Conservation (phyloP, 2,797 vertebrate genomes). For the Nannoperca australis region DNA sequence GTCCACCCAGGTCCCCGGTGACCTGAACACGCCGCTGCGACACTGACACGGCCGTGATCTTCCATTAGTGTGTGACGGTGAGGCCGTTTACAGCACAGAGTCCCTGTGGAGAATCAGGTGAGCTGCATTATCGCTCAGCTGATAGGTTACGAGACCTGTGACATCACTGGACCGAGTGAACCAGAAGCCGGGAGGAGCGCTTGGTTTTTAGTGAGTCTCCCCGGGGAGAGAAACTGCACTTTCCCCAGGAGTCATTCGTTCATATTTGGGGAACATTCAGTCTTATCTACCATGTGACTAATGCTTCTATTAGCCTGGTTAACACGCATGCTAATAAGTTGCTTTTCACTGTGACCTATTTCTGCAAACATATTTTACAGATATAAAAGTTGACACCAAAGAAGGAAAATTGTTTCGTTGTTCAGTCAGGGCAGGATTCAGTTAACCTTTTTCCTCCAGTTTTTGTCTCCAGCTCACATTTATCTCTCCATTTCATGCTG, state of each 20-base stretch:
- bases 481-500: conserved; percentile 38
- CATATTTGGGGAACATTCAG: conserved; percentile 11
- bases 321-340: conserved; percentile 7
- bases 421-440: conserved; percentile 24
- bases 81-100: conserved; percentile 52
- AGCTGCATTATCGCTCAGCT: conserved; percentile 72
- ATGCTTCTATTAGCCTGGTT: conserved; percentile 32
- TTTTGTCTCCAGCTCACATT: conserved; percentile 29
- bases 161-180: conserved; percentile 27
- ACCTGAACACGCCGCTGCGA: conserved; percentile 14
- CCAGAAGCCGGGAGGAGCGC: conserved; percentile 18
- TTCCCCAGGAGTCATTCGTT: conserved; percentile 7
- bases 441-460: conserved; percentile 8
- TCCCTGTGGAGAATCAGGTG: conserved; percentile 60
- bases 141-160: conserved; percentile 52
- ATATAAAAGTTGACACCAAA: conserved; percentile 4
- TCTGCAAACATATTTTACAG: conserved; percentile 28
- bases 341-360: conserved; percentile 29
- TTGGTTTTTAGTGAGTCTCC: conserved; percentile 46
- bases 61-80: conserved; percentile 64
- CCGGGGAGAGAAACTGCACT: conserved; percentile 7
- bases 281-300: background rate
- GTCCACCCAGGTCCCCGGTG: conserved; percentile 39
- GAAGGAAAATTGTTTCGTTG: background rate
- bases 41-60: conserved; percentile 26